These are phyloP conservation scores for Nemapogon koenigi DNA, from an alignment of 2,888 invertebrate species.

Conservation along the genomic window DNA sequence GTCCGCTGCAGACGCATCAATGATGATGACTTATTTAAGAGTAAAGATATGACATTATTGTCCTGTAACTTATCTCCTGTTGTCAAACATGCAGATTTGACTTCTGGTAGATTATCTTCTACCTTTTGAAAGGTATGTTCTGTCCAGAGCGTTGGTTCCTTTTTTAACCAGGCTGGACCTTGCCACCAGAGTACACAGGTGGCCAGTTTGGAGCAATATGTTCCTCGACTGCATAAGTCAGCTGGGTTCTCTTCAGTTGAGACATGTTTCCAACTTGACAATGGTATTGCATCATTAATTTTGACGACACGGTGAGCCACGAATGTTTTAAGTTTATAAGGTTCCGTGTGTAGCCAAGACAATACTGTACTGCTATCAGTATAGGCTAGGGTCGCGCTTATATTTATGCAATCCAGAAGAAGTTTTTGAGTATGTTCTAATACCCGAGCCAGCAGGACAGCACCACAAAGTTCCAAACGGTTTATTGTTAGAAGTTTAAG, in stretches of 20 bases:
- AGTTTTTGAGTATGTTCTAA: neutral
- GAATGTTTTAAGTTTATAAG: too few species aligned
- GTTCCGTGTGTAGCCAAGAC: neutral
- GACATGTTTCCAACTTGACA: too few species aligned
- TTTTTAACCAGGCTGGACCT: neutral
- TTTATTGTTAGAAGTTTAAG: slow-evolving; percentile 7
- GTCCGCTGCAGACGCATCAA: too few species aligned
- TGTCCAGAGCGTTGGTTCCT: neutral
- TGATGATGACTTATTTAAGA: too few species aligned
- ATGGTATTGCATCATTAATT: too few species aligned
- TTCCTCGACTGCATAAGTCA: too few species aligned
- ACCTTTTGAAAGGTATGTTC: neutral
- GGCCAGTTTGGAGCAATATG: neutral
- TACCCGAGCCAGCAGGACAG: slow-evolving; percentile 1
- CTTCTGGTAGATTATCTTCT: neutral
- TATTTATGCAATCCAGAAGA: neutral
- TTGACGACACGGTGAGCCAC: too few species aligned
- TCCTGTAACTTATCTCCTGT: too few species aligned
- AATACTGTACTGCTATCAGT: slow-evolving; percentile 5
- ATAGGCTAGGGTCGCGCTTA: neutral
- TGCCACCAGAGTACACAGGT: neutral
- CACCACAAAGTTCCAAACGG: slow-evolving; percentile 8
- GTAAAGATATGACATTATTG: too few species aligned
- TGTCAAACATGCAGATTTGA: neutral
- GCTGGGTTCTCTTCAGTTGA: neutral